phyloP scores from a whole-genome alignment of 2,888 invertebrate genomes.

The Colletes collaris region DNA sequence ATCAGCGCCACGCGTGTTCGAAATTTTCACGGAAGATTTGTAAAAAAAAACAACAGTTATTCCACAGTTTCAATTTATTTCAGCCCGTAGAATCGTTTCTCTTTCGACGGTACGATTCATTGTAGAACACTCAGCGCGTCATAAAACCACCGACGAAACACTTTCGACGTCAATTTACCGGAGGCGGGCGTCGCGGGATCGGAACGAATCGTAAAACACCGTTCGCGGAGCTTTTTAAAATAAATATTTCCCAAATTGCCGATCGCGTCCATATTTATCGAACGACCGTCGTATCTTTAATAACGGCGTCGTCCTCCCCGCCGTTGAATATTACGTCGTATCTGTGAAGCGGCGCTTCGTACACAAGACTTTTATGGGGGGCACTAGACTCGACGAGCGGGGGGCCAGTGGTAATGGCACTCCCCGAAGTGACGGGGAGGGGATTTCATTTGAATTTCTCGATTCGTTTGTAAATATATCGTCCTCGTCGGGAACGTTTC shows the following conservation, averaged over 20 bases:
- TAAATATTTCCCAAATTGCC: neutral
- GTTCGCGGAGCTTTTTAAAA: no score
- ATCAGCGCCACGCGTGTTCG: no score
- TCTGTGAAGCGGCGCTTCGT: neutral
- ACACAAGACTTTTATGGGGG: constrained; percentile 13
- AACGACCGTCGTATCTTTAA: neutral
- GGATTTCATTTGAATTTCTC: constrained; percentile 47
- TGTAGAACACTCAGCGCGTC: no score
- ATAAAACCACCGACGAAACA: no score
- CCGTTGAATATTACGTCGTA: constrained; percentile 4
- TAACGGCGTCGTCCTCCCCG: neutral
- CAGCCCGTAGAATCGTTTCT: no score
- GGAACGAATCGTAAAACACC: no score
- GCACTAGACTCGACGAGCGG: neutral
- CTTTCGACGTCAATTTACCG: no score
- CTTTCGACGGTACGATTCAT: no score
- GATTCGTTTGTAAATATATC: constrained; percentile 59
- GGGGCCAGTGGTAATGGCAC: constrained; percentile 9
- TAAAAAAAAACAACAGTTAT: no score
- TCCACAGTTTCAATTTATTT: no score
- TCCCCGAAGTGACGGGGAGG: neutral
- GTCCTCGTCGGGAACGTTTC: constrained; percentile 31
- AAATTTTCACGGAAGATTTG: no score
- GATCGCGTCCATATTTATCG: constrained; percentile 2
- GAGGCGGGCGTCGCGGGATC: no score